Conservation (phyloP, 2,797 vertebrate species). For the Vireo griseus region DNA sequence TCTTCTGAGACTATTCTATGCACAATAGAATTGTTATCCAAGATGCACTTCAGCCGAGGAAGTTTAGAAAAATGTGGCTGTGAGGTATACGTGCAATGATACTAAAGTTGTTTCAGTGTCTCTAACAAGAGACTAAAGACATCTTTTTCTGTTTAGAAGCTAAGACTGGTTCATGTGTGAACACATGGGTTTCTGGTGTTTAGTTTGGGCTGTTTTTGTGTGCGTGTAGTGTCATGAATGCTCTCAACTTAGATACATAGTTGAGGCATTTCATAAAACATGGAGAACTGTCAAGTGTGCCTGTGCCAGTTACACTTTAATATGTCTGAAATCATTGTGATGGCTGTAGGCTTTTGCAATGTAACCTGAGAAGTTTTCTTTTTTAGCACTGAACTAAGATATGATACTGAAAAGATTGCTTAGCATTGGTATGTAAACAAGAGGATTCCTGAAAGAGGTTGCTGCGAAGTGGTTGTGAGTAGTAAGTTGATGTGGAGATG, state of each 20-base stretch:
- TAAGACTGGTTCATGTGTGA: neutral
- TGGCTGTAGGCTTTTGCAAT: neutral
- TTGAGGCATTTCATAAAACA: neutral
- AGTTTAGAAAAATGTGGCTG: neutral
- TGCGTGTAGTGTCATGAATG: neutral
- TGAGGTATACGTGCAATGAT: neutral
- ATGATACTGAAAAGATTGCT: neutral
- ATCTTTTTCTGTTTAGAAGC: neutral
- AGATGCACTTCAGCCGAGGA: neutral
- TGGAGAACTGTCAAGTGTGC: neutral
- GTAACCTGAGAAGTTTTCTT: neutral
- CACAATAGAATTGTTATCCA: neutral
- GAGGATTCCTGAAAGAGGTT: neutral
- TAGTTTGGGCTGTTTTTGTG: neutral
- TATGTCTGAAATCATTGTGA: neutral
- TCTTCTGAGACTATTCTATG: neutral
- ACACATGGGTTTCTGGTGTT: accelerated
- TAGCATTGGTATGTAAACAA: neutral
- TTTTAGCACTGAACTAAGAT: neutral
- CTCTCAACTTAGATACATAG: neutral
- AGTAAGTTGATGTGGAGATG: neutral
- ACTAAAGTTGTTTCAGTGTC: neutral
- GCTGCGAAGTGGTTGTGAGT: neutral
- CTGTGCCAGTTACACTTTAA: neutral
- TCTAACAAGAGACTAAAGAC: neutral